Percentiles rank a stretch among this genome's conserved stretches.
phyloP scores from a whole-genome alignment of 2,113 vertebrate genomes.

The Gallinago paraguaiae region DNA sequence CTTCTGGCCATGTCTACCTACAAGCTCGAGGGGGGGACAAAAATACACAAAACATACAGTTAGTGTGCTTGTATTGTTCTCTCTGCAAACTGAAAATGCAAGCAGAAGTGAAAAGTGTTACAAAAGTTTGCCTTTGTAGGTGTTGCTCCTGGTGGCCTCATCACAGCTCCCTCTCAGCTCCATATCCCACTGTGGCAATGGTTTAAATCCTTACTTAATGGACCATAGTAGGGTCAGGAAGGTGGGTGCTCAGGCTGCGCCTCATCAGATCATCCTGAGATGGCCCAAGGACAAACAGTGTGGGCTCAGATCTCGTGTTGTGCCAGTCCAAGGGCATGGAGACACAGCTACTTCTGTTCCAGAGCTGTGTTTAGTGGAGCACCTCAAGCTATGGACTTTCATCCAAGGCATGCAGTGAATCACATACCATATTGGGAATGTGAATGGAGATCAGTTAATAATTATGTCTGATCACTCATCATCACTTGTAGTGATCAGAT shows the following conservation, averaged over 20 bases:
- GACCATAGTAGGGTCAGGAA: background rate
- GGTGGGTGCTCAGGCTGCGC: background rate
- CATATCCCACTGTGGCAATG: rapidly evolving
- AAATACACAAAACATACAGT: background rate
- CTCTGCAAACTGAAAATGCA: background rate
- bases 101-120: background rate
- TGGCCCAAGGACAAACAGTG: rapidly evolving
- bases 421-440: background rate
- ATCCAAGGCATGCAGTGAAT: background rate
- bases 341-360: background rate
- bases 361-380: background rate
- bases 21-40: background rate
- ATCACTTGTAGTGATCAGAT: background rate
- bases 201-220: background rate
- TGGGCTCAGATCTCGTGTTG: rapidly evolving
- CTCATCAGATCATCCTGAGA: rapidly evolving
- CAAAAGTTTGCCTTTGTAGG: background rate
- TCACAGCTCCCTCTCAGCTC: background rate
- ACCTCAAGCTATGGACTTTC: background rate
- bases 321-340: background rate
- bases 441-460: background rate
- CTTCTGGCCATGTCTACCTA: background rate
- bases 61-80: background rate
- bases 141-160: background rate
- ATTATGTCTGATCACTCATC: background rate